Evolutionary conservation across 2,888 invertebrate species (phyloP), one percentile per base, ranked within the genome.

Genomic region (Cenopis cana): DNA sequence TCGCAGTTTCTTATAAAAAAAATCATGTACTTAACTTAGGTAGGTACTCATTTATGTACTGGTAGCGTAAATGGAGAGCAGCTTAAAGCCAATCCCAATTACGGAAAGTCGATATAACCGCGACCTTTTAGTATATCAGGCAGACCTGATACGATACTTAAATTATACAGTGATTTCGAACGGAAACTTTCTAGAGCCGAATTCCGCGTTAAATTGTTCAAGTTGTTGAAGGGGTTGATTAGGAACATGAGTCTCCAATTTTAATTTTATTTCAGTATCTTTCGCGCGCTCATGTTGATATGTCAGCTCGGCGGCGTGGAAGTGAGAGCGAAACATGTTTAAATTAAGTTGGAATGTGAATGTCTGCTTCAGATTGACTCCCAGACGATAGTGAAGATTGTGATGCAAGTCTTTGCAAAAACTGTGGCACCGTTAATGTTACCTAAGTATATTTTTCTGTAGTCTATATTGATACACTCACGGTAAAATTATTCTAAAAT

Each of bases 101-200:
- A 20, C 52, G 20, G 4, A 11, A 3, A 54, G 52, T 54, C 24
- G 52, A 55, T n/a, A n/a, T 24, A 55, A 55, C 55, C 55, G 9
- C 55, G 29, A 55, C 55, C 55, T 55, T 55, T 55, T 55, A 55
- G 55, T 55, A 29, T 50, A 36, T 17, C n/a, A 38, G 20, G 17
- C 61, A 38, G 38, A 59, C 46, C 38, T 41, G 41, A 24, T 60
- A n/a, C n/a, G 60, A 29, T 9, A 55, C 55, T 38, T 36, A 46
- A 46, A 57, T 66, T 57, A 49, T 57, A 18, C 41, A 41, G 56
- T 18, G 56, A 49, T 46, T 36, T 57, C 18, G 66, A 33, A 46
- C 55, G 14, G 56, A 17, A 66, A 57, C 66, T 57, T 66, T 57
- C 66, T 57, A 66, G 18, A 56, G 56, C n/a, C 66, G 46, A 57